Percentiles rank a stretch among this genome's conserved stretches.
phyloP scores from a whole-genome alignment of 2,797 vertebrate species.

The Mionectes olivaceus region DNA sequence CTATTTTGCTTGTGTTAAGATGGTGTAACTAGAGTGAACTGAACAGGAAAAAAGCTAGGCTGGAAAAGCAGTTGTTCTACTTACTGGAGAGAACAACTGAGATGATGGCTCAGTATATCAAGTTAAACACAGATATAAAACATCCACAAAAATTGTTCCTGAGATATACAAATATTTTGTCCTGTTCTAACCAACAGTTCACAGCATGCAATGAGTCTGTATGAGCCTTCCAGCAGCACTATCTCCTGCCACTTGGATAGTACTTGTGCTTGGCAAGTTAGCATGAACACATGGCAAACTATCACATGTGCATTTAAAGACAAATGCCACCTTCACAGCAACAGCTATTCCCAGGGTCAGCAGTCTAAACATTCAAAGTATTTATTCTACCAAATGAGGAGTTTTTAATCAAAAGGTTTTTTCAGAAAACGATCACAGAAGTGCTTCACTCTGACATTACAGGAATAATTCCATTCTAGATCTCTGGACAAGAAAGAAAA shows the following conservation, averaged over 20 bases:
- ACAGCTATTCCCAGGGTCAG: background rate
- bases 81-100: background rate
- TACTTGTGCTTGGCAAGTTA: conserved; percentile 18
- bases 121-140: background rate
- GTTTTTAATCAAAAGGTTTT: background rate
- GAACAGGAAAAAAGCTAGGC: background rate
- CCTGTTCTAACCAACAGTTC: background rate
- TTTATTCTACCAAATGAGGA: background rate
- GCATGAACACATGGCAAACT: background rate
- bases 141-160: background rate
- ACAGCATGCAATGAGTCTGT: background rate
- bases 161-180: background rate
- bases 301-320: conserved; percentile 29
- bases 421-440: background rate
- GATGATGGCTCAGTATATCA: background rate
- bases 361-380: background rate
- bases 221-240: background rate
- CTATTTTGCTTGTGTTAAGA: background rate
- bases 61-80: background rate
- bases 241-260: background rate
- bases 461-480: background rate
- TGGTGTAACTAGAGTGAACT: background rate
- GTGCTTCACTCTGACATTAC: background rate
- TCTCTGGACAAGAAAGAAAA: background rate
- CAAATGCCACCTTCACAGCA: background rate